Base-by-base conservation (phyloP, 2,888 invertebrate species). In the Athrips mouffetella region DNA sequence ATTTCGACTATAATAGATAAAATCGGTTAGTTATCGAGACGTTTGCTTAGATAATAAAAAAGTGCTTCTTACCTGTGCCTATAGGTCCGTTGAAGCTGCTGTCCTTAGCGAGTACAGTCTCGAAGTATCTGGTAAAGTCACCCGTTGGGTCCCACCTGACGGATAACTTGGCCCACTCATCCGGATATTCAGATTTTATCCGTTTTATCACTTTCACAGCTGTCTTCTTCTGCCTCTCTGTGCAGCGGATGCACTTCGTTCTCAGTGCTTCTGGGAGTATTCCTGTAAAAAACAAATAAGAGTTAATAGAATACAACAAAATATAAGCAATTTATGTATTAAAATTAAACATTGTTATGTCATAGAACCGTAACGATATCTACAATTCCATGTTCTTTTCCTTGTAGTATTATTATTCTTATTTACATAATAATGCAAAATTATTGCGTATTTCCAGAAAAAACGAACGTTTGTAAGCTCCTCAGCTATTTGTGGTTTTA, bases 121-220 rank as follows among this genome's bases (percentile, higher is more conserved):
- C 87, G 62, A 88, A 88, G 68, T 84, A 88, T 51, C 84, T 71
- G 1, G 89, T 89, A 64, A 88, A 86, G 69, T 91, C 90, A 0
- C 94, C 94, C 8, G 91, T 90, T 2, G 94, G 93, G 70, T 94
- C 94, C 86, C 92, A 94, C 58, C 91, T 91, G 13, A 88, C 83
- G 5, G 90, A 67, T 21, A 94, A 81, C 64, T 91, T 90, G 8
- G 91, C 89, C 93, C 94, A 94, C 59, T 94, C 93, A 0, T 86
- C 85, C 0, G 90, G 88, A 69, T 91, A 91, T 50, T 92, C 91
- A 47, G 83, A 72, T 67, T 90, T 91, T 42, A 94, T 73, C 57
- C 92, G 89, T 51, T 84, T 90, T 51, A 94, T 92, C 3, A 94
- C 91, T 70, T 92, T 93, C 35, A 93, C 91, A 0, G 93, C 92